phyloP scores from a whole-genome alignment of 2,888 invertebrate genomes.

The Hypolimnas misippus region DNA sequence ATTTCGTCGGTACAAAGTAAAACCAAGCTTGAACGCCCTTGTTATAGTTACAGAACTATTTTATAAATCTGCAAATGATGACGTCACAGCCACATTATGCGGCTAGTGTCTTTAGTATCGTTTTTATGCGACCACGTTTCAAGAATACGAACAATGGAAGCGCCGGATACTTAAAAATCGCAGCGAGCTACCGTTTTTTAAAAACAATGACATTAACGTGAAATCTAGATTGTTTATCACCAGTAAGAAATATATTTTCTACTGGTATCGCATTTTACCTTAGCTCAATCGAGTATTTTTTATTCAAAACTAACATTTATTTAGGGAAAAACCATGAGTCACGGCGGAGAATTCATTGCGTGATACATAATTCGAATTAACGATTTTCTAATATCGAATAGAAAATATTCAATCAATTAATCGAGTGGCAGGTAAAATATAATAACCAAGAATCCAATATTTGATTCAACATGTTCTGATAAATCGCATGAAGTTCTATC shows the following conservation, averaged over 20 bases:
- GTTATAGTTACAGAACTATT: background rate
- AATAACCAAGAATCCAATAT: background rate
- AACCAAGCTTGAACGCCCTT: no score
- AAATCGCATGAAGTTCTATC: background rate
- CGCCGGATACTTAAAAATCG: slow-evolving; percentile 39
- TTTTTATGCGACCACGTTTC: slow-evolving; percentile 39
- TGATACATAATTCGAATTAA: no score
- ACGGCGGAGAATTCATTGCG: slow-evolving; percentile 16
- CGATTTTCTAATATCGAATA: slow-evolving; percentile 9
- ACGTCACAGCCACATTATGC: slow-evolving; percentile 36
- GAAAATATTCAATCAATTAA: background rate
- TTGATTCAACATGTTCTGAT: background rate
- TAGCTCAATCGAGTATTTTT: slow-evolving; percentile 17
- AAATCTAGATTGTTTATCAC: slow-evolving; percentile 22
- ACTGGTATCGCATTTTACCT: background rate
- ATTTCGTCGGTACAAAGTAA: no score
- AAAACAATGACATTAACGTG: slow-evolving; percentile 36
- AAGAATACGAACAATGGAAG: slow-evolving; percentile 43
- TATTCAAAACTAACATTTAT: slow-evolving; percentile 6
- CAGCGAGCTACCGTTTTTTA: slow-evolving; percentile 34
- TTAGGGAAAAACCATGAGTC: slow-evolving; percentile 36
- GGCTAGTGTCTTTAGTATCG: slow-evolving; percentile 35
- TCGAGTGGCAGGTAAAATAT: no score
- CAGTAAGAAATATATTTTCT: slow-evolving; percentile 7
- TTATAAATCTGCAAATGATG: slow-evolving; percentile 14